Conservation (phyloP, 2,113 vertebrate genomes). For the Atractosteus spatula region DNA sequence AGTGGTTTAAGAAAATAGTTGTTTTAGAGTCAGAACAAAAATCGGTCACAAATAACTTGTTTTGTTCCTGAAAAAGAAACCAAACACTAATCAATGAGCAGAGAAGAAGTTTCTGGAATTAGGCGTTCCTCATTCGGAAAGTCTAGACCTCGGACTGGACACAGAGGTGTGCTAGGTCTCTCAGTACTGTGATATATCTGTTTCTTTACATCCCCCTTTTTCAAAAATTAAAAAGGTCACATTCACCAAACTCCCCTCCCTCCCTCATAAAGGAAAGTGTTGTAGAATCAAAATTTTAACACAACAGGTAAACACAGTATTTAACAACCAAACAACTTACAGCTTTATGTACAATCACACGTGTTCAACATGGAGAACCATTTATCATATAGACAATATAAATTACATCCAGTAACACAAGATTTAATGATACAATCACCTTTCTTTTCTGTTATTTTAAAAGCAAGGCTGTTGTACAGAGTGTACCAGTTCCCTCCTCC, state of each 20-base stretch:
- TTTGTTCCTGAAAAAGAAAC: no score
- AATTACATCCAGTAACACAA: slow-evolving; percentile 70
- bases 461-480: slow-evolving; percentile 35
- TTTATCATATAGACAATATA: slow-evolving; percentile 75
- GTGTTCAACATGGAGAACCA: slow-evolving; percentile 65
- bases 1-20: no score
- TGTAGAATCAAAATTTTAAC: slow-evolving; percentile 46
- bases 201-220: slow-evolving; percentile 50
- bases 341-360: slow-evolving; percentile 73
- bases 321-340: slow-evolving; percentile 64
- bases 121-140: no score
- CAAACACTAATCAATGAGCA: no score
- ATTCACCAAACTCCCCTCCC: slow-evolving; percentile 53
- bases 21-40: no score
- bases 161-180: neutral
- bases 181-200: slow-evolving; percentile 46
- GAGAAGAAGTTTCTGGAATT: no score
- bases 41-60: no score
- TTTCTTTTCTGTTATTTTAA: slow-evolving; percentile 29
- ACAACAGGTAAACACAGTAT: slow-evolving; percentile 53
- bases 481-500: slow-evolving; percentile 54
- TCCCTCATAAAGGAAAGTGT: slow-evolving; percentile 49
- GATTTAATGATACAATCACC: slow-evolving; percentile 53
- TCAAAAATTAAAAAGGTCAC: slow-evolving; percentile 47
- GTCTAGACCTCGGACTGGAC: no score